phyloP scores from a whole-genome alignment of 2,113 vertebrate species.

The pig (Sus scrofa) region DNA sequence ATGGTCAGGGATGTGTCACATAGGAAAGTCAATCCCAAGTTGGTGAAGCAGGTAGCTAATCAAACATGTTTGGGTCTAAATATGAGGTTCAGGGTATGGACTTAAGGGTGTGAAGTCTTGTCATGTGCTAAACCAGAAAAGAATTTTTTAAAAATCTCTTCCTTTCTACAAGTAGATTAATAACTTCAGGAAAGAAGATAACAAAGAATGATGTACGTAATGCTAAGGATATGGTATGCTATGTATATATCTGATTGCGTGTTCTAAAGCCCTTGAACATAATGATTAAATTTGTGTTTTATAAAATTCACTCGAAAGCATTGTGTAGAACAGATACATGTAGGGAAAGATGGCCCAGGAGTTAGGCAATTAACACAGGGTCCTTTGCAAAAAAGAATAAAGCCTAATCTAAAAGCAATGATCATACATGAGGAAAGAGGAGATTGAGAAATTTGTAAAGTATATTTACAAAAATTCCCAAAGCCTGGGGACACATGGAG shows the following conservation, averaged over 20 bases:
- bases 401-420: not conserved
- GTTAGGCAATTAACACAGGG: not conserved
- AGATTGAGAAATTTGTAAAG: not conserved
- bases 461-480: not conserved
- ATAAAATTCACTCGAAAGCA: not conserved
- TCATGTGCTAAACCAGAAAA: not conserved
- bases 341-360: not conserved
- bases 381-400: not conserved
- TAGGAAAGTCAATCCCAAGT: not conserved
- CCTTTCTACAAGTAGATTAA: not conserved
- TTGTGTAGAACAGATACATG: not conserved
- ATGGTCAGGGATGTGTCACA: not conserved
- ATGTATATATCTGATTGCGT: not conserved
- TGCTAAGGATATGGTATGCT: not conserved
- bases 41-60: not conserved
- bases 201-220: not conserved
- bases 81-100: not conserved
- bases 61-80: not conserved
- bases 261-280: not conserved
- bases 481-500: not conserved
- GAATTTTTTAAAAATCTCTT: not conserved
- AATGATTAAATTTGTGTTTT: not conserved
- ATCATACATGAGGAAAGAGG: not conserved
- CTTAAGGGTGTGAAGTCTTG: not conserved
- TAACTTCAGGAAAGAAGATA: not conserved